phyloP scores from a whole-genome alignment of 1,140 invertebrate genomes.

The Neotoxoptera formosana region DNA sequence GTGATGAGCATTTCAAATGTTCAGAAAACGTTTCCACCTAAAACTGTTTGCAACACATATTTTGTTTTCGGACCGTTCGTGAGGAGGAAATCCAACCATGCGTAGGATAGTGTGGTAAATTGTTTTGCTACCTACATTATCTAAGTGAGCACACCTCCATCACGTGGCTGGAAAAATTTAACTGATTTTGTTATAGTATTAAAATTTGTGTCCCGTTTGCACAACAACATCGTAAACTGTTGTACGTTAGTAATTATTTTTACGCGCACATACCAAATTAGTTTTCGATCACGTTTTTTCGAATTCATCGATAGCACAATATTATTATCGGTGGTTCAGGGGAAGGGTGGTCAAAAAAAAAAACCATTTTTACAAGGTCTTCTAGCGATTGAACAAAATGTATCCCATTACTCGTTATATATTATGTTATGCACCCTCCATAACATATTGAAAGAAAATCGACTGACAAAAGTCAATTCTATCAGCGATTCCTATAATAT shows the following conservation, averaged over 20 bases:
- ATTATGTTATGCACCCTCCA: neutral
- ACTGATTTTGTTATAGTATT: neutral
- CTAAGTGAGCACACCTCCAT: neutral
- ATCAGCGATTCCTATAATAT: neutral
- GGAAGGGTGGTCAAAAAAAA: neutral
- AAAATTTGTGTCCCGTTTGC: neutral
- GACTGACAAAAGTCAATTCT: neutral
- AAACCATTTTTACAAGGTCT: neutral
- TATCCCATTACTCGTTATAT: neutral
- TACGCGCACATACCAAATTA: neutral
- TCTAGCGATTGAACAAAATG: neutral
- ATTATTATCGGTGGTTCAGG: neutral
- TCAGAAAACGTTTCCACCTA: neutral
- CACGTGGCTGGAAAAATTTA: neutral
- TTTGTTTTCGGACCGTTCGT: neutral
- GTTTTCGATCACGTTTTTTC: neutral
- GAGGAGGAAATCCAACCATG: neutral
- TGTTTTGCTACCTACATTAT: neutral
- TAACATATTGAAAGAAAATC: neutral
- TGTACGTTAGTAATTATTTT: neutral
- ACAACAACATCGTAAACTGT: neutral
- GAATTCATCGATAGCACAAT: neutral
- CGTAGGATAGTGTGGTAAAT: neutral
- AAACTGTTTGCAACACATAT: constrained; percentile 15
- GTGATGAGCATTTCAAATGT: neutral